Percentiles rank a stretch among this genome's conserved stretches.
These are phyloP conservation scores for Poeciliopsis turrubarensis DNA, from an alignment of 2,113 vertebrate genomes.

Conservation along the genomic window DNA sequence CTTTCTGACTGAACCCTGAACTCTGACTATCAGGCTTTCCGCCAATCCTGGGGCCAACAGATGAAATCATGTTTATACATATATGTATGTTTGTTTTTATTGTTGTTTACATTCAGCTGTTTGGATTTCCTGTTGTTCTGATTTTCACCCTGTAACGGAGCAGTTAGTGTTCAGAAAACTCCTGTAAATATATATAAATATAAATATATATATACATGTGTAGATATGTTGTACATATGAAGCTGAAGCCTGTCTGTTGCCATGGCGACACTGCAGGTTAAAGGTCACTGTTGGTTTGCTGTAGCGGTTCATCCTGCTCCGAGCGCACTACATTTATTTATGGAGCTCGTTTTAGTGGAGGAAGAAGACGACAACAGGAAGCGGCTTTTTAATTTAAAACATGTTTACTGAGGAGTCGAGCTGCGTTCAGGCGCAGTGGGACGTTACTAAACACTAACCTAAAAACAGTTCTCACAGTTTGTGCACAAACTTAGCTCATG, in stretches of 20 bases:
- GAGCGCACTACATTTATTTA: conserved; percentile 3
- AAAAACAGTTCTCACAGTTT: not conserved
- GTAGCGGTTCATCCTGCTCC: conserved; percentile 5
- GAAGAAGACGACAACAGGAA: not conserved
- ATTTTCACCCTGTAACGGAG: conserved; percentile 5
- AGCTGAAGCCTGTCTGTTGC: conserved; percentile 21
- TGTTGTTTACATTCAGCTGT: not conserved
- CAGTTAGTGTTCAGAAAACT: conserved; percentile 43
- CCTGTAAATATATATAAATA: conserved; percentile 41
- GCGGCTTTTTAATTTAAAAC: conserved; percentile 17
- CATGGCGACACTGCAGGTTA: not conserved
- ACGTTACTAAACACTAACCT: conserved; percentile 15
- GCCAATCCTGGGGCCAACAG: too few relatives aligned
- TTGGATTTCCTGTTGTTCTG: not conserved
- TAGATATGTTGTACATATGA: conserved; percentile 36
- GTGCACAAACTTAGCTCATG: not conserved
- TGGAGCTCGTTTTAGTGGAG: not conserved
- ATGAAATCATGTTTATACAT: too few relatives aligned
- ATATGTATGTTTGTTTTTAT: too few relatives aligned
- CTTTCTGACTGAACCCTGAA: not conserved
- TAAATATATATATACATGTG: conserved; percentile 26
- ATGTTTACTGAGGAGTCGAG: not conserved
- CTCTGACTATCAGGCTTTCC: too few relatives aligned
- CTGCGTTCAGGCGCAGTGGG: conserved; percentile 27
- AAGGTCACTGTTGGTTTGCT: not conserved